These are phyloP conservation scores for Calyptomena viridis DNA, from an alignment of 2,113 vertebrate genomes.

Conservation along the genomic window DNA sequence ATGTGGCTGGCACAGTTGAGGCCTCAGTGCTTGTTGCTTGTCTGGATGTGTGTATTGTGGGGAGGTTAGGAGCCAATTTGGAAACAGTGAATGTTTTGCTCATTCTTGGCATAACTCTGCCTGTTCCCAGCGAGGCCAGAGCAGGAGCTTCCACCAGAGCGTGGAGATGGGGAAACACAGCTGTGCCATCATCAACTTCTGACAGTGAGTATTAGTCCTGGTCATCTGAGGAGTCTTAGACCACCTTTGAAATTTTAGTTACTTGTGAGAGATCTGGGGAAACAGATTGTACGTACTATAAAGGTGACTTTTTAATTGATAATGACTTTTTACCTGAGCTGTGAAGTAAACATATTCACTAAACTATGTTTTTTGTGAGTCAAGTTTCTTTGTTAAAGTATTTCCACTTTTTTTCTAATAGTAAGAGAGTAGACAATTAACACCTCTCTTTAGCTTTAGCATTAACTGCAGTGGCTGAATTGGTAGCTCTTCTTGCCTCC, in stretches of 20 bases:
- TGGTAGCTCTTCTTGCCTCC: neutral
- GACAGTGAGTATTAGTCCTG: neutral
- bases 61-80: conserved; percentile 27
- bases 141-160: neutral
- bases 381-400: neutral
- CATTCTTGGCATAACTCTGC: conserved; percentile 3
- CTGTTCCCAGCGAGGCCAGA: conserved; percentile 24
- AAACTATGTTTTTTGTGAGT: neutral
- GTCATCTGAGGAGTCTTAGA: neutral
- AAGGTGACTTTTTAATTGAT: neutral
- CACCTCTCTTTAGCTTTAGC: neutral
- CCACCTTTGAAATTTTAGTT: neutral
- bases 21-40: neutral
- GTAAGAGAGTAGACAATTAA: neutral
- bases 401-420: neutral
- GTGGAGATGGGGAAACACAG: neutral
- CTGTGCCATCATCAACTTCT: neutral
- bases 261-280: neutral
- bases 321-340: neutral
- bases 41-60: neutral
- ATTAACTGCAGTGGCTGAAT: neutral
- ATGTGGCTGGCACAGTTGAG: neutral
- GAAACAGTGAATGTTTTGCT: conserved; percentile 50
- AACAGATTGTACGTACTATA: neutral
- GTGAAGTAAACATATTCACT: neutral